phyloP scores from a whole-genome alignment of 2,113 vertebrate genomes.

The Halcyon senegalensis region DNA sequence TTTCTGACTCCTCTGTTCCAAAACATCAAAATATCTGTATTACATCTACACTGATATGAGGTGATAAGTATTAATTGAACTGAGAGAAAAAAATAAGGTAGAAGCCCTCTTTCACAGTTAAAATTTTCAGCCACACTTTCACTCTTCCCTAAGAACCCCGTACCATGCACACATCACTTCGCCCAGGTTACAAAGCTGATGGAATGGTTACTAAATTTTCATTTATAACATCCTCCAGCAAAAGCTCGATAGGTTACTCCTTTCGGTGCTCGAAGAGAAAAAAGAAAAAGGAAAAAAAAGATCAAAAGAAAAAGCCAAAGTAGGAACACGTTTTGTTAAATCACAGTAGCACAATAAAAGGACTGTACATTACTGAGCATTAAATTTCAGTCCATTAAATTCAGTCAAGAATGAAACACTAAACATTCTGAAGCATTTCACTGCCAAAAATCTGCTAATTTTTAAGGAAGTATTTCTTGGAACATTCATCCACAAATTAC shows the following conservation, averaged over 20 bases:
- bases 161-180: slow-evolving; percentile 90
- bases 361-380: neutral
- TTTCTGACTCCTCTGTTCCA: neutral
- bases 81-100: neutral
- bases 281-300: neutral
- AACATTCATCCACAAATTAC: neutral
- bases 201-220: slow-evolving; percentile 98
- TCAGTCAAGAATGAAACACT: fast-evolving
- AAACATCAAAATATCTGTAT: neutral
- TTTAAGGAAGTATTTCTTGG: neutral
- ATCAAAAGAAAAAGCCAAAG: slow-evolving; percentile 67
- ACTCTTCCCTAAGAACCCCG: neutral
- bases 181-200: slow-evolving; percentile 92
- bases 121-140: neutral
- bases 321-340: slow-evolving; percentile 24
- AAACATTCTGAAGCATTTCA: neutral
- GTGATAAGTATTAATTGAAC: neutral
- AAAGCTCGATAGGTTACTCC: slow-evolving; percentile 99
- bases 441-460: neutral
- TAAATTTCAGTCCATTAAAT: neutral
- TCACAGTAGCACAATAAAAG: neutral
- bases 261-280: slow-evolving; percentile 91
- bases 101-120: neutral
- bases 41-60: neutral
- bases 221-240: slow-evolving; percentile 99